phyloP scores from a whole-genome alignment of 1,140 invertebrate genomes.

The Zophobas morio region DNA sequence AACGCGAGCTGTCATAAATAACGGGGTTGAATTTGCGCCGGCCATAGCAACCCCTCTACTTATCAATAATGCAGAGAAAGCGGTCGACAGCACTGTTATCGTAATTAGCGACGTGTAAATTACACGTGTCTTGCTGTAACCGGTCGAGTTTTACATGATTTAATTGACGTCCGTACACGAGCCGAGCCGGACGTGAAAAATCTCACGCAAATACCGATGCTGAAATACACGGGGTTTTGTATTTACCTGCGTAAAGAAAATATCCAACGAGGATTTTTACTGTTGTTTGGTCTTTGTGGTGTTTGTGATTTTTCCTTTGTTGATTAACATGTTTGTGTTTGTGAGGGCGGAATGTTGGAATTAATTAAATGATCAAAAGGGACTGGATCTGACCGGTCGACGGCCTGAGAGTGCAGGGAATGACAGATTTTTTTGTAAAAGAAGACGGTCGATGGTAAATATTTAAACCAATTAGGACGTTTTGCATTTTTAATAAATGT shows the following conservation, averaged over 20 bases:
- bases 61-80: background rate
- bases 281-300: background rate
- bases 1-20: background rate
- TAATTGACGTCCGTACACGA: background rate
- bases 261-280: background rate
- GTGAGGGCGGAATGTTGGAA: background rate
- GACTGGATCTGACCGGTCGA: background rate
- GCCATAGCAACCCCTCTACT: background rate
- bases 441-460: background rate
- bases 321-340: background rate
- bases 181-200: background rate
- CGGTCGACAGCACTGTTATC: background rate
- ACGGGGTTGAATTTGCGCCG: background rate
- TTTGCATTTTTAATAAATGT: too few species aligned
- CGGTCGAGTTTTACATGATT: constrained; percentile 3
- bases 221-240: background rate
- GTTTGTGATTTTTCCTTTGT: background rate
- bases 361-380: background rate
- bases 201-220: background rate
- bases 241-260: background rate
- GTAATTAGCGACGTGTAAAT: background rate
- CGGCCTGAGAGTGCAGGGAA: background rate
- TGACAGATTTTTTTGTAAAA: background rate
- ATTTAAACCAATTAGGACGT: background rate
- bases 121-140: background rate